Evolutionary conservation across 1,140 invertebrate genomes (phyloP), one percentile per base, ranked within the genome.

Genomic region (Trissolcus basalis): DNA sequence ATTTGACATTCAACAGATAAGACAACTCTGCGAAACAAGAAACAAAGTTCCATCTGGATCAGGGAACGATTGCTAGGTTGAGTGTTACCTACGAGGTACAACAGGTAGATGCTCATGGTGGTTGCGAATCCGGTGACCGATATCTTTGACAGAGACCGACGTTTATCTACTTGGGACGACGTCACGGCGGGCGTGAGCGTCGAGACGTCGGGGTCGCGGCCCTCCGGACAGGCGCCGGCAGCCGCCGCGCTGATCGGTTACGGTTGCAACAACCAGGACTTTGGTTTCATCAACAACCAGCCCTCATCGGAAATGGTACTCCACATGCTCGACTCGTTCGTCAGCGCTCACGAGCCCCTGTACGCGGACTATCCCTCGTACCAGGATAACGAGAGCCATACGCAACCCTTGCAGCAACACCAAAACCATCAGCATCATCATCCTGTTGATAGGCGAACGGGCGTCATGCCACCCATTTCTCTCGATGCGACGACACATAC

Each of bases 121-220:
- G 61, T 67, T 65, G 53, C 65, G 61, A 77, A 15, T n/a, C 50
- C 69, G 39, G 16, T 68, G 41, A 53, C 53, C 59, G 50, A 71
- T 41, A 71, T 0, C 58, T 54, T 67, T 56, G 15, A 56, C 48
- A 77, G 68, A 11, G 60, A 78, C 51, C 51, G 55, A 56, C 64
- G 64, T 16, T 35, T 58, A 53, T 54, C n/a, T 12, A 19, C 14
- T 44, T 60, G 55, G 70, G 19, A 79, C 80, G 80, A 84, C 83
- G 86, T 87, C 84, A 88, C 87, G 86, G 87, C 86, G 86, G 85
- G 84, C 82, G 85, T 81, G 83, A 84, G 85, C 83, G 82, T 86
- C 86, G 85, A 84, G 80, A 86, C 87, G 86, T 87, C 85, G 84
- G 84, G 81, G 80, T 83, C 86, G 84, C 84, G 83, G 81, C 81